These are phyloP conservation scores for Mirounga angustirostris DNA, from an alignment of 2,113 vertebrate genomes.

Conservation along the genomic window DNA sequence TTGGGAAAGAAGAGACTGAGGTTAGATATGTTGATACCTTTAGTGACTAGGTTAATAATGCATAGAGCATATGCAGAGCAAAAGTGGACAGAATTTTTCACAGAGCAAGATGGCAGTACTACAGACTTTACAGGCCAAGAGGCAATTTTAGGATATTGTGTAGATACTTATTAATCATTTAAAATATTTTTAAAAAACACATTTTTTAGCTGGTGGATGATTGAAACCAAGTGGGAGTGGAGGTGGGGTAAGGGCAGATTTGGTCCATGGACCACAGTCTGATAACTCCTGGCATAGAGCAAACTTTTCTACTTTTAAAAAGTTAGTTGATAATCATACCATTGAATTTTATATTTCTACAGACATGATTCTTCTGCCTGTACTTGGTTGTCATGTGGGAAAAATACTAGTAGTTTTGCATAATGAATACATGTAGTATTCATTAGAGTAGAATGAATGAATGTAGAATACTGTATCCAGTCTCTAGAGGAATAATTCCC, in stretches of 20 bases:
- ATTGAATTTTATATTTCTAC: background rate
- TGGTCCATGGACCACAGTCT: background rate
- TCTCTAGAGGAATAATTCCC: background rate
- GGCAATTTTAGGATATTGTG: background rate
- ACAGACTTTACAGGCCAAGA: background rate
- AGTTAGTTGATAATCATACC: background rate
- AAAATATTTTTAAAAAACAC: background rate
- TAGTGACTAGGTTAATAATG: background rate
- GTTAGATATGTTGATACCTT: background rate
- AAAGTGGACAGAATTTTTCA: background rate
- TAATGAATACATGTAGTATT: background rate
- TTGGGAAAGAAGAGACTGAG: background rate
- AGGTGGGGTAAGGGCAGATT: background rate
- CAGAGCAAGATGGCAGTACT: background rate
- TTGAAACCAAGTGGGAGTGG: background rate
- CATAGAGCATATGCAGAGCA: background rate
- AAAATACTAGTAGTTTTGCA: background rate
- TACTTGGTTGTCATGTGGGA: background rate
- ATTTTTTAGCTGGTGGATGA: background rate
- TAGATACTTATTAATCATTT: background rate
- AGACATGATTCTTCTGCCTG: background rate
- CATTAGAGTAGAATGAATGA: no score
- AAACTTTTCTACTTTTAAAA: background rate
- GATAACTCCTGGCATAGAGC: accelerated
- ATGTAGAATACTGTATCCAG: no score